Percentiles rank a stretch among this genome's conserved stretches.
These are phyloP conservation scores for Formica exsecta DNA, from an alignment of 1,140 invertebrate genomes.

Conservation along the genomic window DNA sequence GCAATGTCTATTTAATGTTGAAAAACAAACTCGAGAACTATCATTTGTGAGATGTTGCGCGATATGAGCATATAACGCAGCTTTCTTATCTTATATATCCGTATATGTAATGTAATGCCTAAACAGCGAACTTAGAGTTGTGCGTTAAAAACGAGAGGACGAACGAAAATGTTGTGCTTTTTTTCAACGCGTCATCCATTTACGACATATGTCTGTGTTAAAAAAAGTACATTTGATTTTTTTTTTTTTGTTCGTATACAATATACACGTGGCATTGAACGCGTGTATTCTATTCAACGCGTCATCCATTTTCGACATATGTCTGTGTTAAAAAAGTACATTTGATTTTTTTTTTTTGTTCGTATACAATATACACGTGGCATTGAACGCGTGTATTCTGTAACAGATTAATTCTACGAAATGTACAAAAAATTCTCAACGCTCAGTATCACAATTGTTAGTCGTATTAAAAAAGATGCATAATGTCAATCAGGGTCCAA, in stretches of 20 bases:
- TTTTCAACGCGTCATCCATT: conserved; percentile 42
- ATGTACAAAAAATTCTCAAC: conserved; percentile 68
- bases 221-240: too few species aligned
- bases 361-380: conserved; percentile 8
- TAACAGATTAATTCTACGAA: conserved; percentile 52
- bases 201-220: conserved; percentile 1
- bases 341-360: conserved; percentile 19
- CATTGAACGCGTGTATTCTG: background rate
- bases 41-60: conserved; percentile 10
- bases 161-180: conserved; percentile 47
- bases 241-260: background rate
- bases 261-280: conserved; percentile 5
- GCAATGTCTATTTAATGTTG: background rate
- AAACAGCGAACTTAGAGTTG: conserved; percentile 13
- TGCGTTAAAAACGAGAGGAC: conserved; percentile 18
- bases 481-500: conserved; percentile 77
- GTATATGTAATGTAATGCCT: conserved; percentile 25
- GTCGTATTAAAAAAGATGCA: conserved; percentile 25
- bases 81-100: conserved; percentile 6
- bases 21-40: background rate
- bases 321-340: background rate
- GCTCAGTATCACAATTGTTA: conserved; percentile 62
- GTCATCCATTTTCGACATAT: conserved; percentile 27
- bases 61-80: conserved; percentile 20
- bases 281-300: conserved; percentile 38